A percentile compares a stretch with the other conserved stretches of the same genome.
Evolutionary conservation across 2,888 invertebrate genomes (phyloP).

Genomic region (Alloscopus bannaensis): DNA sequence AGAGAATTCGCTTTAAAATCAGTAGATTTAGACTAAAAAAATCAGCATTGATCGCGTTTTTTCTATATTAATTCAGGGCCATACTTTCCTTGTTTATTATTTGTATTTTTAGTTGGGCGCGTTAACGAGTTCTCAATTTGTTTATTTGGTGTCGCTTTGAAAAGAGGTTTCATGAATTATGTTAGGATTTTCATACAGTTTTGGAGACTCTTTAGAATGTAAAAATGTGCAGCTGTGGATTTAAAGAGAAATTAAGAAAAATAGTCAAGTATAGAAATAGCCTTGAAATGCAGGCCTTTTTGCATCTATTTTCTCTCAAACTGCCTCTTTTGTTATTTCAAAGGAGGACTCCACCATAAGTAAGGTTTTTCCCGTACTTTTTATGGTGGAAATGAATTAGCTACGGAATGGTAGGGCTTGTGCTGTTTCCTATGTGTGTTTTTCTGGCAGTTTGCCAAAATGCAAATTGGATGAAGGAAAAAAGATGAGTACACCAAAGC

Average conservation of each 20-base stretch:
- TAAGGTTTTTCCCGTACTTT: too few species aligned
- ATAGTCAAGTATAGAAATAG: not conserved
- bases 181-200: not conserved
- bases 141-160: conserved; percentile 24
- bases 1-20: not conserved
- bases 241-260: not conserved
- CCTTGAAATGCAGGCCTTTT: not conserved
- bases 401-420: not conserved
- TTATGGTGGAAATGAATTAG: conserved; percentile 13
- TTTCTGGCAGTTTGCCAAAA: conserved; percentile 16
- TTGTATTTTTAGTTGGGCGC: not conserved
- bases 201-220: not conserved
- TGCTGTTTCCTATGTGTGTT: not conserved
- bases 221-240: not conserved
- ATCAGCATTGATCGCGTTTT: not conserved
- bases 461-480: not conserved
- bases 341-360: too few species aligned
- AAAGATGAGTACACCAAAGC: not conserved
- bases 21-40: not conserved
- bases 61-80: not conserved
- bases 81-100: not conserved
- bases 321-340: too few species aligned
- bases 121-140: conserved; percentile 3
- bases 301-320: not conserved
- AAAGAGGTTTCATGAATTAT: conserved; percentile 12